A percentile compares a stretch with the other conserved stretches of the same genome.
Evolutionary conservation across 1,140 invertebrate species (phyloP).

Genomic region (Asobara japonica): DNA sequence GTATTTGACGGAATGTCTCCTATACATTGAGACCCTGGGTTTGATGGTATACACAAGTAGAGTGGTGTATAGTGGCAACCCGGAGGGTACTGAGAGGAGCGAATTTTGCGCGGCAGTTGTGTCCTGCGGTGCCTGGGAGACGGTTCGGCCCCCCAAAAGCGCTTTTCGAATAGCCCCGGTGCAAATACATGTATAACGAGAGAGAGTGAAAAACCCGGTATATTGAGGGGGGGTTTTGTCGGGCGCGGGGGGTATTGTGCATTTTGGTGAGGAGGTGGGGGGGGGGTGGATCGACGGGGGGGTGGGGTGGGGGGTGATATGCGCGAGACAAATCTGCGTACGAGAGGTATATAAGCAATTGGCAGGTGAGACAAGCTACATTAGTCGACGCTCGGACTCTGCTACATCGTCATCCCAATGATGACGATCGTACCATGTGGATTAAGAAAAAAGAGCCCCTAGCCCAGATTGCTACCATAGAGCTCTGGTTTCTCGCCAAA

Average conservation of each 20-base stretch:
- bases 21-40: neutral
- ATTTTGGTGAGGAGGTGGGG: neutral
- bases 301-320: neutral
- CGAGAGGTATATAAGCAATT: conserved; percentile 28
- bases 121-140: conserved; percentile 47
- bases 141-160: conserved; percentile 25
- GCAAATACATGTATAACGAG: no score
- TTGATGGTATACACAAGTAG: no score
- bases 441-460: neutral
- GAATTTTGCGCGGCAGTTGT: conserved; percentile 52
- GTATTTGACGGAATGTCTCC: no score
- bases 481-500: no score
- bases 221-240: no score
- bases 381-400: conserved; percentile 21
- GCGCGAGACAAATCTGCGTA: conserved; percentile 13
- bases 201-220: neutral
- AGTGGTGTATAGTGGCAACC: neutral
- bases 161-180: neutral
- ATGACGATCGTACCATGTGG: neutral
- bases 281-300: neutral
- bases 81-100: conserved; percentile 39
- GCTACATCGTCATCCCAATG: neutral
- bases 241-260: no score
- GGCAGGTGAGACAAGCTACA: neutral
- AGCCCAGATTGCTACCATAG: neutral